Conservation (phyloP, 2,888 invertebrate genomes). For the Dexiosoma caninum region DNA sequence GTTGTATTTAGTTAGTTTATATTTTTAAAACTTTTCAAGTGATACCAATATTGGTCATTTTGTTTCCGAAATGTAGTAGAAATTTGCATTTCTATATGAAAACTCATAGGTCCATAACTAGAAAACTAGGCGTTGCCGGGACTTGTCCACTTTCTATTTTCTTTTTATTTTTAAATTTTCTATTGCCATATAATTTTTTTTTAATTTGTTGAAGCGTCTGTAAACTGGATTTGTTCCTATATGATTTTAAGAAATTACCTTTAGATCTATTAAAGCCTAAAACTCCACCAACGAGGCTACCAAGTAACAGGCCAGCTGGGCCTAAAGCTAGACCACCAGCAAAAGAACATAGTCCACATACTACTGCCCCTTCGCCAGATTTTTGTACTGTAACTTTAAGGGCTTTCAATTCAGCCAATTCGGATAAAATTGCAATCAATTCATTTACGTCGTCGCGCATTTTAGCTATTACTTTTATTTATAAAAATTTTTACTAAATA, state of each 20-base stretch:
- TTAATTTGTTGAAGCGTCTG: conserved; percentile 8
- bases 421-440: conserved; percentile 74
- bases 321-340: conserved; percentile 75
- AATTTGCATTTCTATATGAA: too few relatives aligned
- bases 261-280: conserved; percentile 73
- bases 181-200: conserved; percentile 35
- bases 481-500: too few relatives aligned
- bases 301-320: conserved; percentile 74
- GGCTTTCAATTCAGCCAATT: conserved; percentile 74
- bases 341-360: conserved; percentile 74
- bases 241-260: conserved; percentile 69
- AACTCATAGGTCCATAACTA: too few relatives aligned
- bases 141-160: conserved; percentile 4
- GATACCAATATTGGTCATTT: too few relatives aligned
- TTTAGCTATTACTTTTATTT: too few relatives aligned
- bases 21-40: too few relatives aligned
- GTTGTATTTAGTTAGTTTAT: too few relatives aligned
- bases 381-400: conserved; percentile 73
- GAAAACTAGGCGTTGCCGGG: background rate
- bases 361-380: conserved; percentile 72
- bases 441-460: conserved; percentile 76
- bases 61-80: too few relatives aligned
- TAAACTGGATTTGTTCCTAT: background rate
- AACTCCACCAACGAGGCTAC: conserved; percentile 75
- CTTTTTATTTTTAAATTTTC: background rate